Base-by-base conservation (phyloP, 37 sponge, comb jelly and placozoan genomes). In the Eunapius fragilis region DNA sequence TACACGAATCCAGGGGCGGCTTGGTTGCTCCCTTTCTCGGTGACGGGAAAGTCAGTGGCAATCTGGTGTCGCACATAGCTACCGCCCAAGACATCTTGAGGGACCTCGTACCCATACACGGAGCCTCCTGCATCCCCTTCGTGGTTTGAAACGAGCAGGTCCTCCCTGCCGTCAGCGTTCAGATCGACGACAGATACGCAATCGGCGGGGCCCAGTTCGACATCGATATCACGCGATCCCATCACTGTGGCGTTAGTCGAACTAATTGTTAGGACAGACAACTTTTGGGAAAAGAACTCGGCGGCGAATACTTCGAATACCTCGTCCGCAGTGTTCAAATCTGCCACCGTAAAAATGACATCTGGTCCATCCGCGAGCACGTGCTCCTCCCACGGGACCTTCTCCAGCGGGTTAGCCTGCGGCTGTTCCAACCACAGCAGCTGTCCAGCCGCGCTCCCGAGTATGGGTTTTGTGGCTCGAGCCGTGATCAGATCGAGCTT, bases 361-460 rank as follows among this genome's bases (percentile, higher is more conserved):
- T 88, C 89, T 0, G 89, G 89, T 6, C 89, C 89, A 3, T 82
- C 79, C 2, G 67, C 48, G n/a, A 88, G 35, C 19, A 72, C 69
- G 37, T 88, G 89, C 48, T 88, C 89, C 33, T 49, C 70, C 89
- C 89, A 88, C 1, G 88, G 88, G 22, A 88, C 84, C 32, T 37
- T 34, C 38, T 75, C 33, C 5, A 88, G 72, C 23, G 89, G 89
- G 25, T 88, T 33, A 5, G 83, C 5, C 9, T 68, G 13, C 0
- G 89, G 89, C 47, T 88, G 89, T 58, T 88, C 89, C 41, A 88
- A 38, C 89, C 89, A 88, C 41, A 88, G 31, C 34, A 88, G 79
- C 73, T 88, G 71, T n/a, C 84, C 89, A 0, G 67, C 74, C 48
- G 74, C 24, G 23, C 69, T 47, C 2, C 89, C 84, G 19, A 72